Percentiles rank a stretch among this genome's conserved stretches.
Conservation (phyloP, 2,888 invertebrate genomes). For the Rutpela maculata region DNA sequence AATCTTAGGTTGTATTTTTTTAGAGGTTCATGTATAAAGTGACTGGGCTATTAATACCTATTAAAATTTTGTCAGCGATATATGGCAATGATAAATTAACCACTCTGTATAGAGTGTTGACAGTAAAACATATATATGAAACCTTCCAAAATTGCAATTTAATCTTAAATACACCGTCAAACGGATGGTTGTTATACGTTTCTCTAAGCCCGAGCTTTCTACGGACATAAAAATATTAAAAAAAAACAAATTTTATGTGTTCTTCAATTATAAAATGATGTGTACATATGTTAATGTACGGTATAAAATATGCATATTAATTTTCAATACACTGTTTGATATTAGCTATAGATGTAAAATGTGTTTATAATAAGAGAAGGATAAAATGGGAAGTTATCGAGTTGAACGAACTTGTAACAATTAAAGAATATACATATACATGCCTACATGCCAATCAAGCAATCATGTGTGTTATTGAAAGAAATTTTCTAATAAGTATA, state of each 20-base stretch:
- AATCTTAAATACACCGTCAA: too few relatives aligned
- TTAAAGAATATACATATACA: conserved; percentile 37
- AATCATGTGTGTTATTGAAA: conserved; percentile 30
- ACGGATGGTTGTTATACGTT: neutral
- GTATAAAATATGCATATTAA: conserved; percentile 41
- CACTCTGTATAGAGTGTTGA: neutral
- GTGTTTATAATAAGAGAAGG: conserved; percentile 40
- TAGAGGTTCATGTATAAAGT: too few relatives aligned
- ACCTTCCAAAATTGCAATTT: neutral
- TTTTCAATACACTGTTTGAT: conserved; percentile 38
- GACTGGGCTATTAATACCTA: too few relatives aligned
- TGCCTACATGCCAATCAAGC: conserved; percentile 44
- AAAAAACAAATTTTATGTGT: conserved; percentile 22
- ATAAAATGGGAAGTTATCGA: conserved; percentile 36
- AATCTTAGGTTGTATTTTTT: too few relatives aligned
- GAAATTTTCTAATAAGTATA: conserved; percentile 10
- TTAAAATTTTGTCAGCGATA: too few relatives aligned
- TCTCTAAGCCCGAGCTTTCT: conserved; percentile 14
- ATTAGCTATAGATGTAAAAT: conserved; percentile 39
- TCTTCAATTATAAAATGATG: conserved; percentile 21
- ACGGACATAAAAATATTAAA: conserved; percentile 6
- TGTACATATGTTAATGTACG: conserved; percentile 40
- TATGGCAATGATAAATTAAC: neutral
- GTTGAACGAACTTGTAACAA: conserved; percentile 42
- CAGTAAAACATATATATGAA: neutral